Conservation (phyloP, 2,797 vertebrate genomes). For the Hydrolagus colliei region DNA sequence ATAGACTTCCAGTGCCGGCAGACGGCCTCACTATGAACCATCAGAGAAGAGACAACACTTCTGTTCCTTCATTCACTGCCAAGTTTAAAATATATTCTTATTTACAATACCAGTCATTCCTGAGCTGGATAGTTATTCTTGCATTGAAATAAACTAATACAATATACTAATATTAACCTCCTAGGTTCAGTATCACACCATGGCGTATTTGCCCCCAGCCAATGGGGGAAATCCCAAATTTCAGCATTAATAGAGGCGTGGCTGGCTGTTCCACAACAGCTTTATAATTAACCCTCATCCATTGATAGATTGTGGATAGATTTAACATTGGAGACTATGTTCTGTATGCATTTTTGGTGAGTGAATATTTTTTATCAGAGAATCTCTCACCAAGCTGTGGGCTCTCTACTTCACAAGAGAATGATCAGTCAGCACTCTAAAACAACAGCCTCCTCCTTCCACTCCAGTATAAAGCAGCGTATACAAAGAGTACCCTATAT, state of each 20-base stretch:
- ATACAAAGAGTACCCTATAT: too few relatives aligned
- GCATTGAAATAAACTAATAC: background rate
- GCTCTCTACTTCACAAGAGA: background rate
- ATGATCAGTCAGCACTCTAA: background rate
- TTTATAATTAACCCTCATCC: too few relatives aligned
- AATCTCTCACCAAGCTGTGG: too few relatives aligned
- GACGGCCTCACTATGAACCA: background rate
- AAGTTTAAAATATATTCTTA: constrained; percentile 3
- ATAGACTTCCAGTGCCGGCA: constrained; percentile 11
- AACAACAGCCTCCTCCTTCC: background rate
- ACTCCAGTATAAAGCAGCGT: background rate
- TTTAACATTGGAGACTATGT: too few relatives aligned
- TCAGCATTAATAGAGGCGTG: too few relatives aligned
- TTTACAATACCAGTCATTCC: background rate
- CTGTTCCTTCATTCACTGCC: background rate
- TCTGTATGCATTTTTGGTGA: too few relatives aligned
- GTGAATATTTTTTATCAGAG: too few relatives aligned
- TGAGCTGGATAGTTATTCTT: constrained; percentile 16
- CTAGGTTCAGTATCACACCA: too few relatives aligned
- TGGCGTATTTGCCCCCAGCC: too few relatives aligned
- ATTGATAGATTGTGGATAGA: too few relatives aligned
- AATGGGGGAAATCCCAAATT: too few relatives aligned
- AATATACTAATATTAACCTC: background rate
- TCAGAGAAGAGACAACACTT: background rate
- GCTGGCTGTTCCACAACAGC: too few relatives aligned